These are phyloP conservation scores for Amphiduros pacificus DNA, from an alignment of 2,888 invertebrate genomes.

Conservation along the genomic window DNA sequence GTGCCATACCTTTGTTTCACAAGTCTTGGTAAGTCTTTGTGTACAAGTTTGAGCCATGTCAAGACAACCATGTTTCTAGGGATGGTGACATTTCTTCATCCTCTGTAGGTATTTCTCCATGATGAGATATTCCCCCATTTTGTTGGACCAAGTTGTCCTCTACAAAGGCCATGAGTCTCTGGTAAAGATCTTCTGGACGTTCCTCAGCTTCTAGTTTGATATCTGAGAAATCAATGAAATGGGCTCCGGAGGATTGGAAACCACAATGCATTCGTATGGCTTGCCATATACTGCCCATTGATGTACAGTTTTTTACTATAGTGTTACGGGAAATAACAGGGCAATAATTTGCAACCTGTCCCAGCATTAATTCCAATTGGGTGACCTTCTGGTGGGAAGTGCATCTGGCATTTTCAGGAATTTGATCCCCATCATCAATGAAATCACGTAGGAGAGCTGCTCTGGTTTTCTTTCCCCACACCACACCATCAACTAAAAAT, in stretches of 20 bases:
- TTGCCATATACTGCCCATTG: slow-evolving; percentile 19
- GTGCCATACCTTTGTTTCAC: slow-evolving; percentile 30
- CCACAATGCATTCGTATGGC: slow-evolving; percentile 18
- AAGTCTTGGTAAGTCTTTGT: slow-evolving; percentile 24
- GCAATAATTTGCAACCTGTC: slow-evolving; percentile 14
- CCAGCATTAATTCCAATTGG: slow-evolving; percentile 7
- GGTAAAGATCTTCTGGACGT: slow-evolving; percentile 31
- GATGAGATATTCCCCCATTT: slow-evolving; percentile 25
- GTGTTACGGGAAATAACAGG: slow-evolving; percentile 5
- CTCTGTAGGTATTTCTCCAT: slow-evolving; percentile 17
- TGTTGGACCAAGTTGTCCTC: slow-evolving; percentile 28
- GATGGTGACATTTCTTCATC: slow-evolving; percentile 29
- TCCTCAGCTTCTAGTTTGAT: slow-evolving; percentile 25
- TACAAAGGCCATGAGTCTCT: slow-evolving; percentile 28
- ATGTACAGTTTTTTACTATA: slow-evolving; percentile 12
- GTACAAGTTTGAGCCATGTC: slow-evolving; percentile 29
- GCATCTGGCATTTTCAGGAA: not conserved
- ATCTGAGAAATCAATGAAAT: slow-evolving; percentile 12
- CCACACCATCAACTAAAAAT: slow-evolving; percentile 15
- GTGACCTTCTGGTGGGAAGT: slow-evolving; percentile 3
- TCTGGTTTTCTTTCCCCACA: slow-evolving; percentile 15
- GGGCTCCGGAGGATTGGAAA: slow-evolving; percentile 19
- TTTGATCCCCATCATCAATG: slow-evolving; percentile 2
- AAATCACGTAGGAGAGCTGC: slow-evolving; percentile 10
- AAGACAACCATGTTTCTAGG: slow-evolving; percentile 28